Base-by-base conservation (phyloP, 1,140 invertebrate genomes). In the Archivesica marissinica region DNA sequence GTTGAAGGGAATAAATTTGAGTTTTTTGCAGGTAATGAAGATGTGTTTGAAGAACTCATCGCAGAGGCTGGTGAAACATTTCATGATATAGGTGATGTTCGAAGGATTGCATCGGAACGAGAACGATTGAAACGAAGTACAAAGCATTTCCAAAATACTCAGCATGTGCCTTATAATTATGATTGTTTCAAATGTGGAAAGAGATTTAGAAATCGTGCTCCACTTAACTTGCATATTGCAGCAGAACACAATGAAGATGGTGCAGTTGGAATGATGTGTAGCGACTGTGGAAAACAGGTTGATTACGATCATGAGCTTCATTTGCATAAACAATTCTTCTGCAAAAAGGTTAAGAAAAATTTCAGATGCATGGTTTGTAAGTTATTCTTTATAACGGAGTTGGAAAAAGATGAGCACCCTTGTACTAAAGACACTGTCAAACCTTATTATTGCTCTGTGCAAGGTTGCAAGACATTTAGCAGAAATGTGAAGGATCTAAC, bases 261-360 rank as follows among this genome's bases (percentile, higher is more conserved):
- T 9, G 54, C 28, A 13, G 17, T 61, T 33, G 77, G 77, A 0
- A 38, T 79, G n/a, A 6, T 79, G 44, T 79, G 77, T 47, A 79
- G 33, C 33, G 28, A 30, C 2, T 79, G 77, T 66, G 77, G 77
- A 11, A 79, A 50, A 66, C 56, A 79, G 35, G 41, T 66, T 4
- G 77, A 79, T 39, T 79, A 66, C 52, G 77, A 79, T 35, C 77
- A 79, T 64, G 77, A 79, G 38, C 38, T 79, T 3, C 41, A 50
- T 2, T 33, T 79, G 17, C 77, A 79, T 64, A 47, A 50, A 33
- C 44, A 64, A 52, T 79, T 79, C 59, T 47, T 66, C 1, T 79
- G 77, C 52, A 41, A 47, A 50, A 79, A 79, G 28, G 39, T 64
- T 33, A 35, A 50, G 59, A 39, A 59, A 39, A 68, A n/a, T 30